Evolutionary conservation across 2,797 vertebrate genomes (phyloP).

Genomic region (Lithobates sylvaticus): DNA sequence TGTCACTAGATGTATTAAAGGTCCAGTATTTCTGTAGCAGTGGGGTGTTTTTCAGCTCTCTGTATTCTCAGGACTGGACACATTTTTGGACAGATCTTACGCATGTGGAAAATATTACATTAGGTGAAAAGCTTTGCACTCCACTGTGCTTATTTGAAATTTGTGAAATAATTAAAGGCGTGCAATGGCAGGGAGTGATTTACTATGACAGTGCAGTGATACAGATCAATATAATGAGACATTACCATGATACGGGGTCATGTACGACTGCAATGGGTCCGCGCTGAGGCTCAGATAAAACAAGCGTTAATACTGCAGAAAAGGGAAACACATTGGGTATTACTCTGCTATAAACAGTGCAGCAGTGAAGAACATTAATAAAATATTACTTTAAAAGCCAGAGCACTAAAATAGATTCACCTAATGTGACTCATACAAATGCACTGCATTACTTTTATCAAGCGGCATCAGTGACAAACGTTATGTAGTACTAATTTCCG

Average conservation of each 20-base stretch:
- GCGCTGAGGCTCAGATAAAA: not conserved
- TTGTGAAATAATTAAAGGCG: not conserved
- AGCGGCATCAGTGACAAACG: too few relatives aligned
- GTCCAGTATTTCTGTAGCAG: too few relatives aligned
- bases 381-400: constrained; percentile 31
- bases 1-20: too few relatives aligned
- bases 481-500: too few relatives aligned
- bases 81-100: too few relatives aligned
- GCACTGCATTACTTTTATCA: too few relatives aligned
- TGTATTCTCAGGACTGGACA: too few relatives aligned
- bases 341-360: not conserved
- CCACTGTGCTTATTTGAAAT: not conserved
- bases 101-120: not conserved
- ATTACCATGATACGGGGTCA: not conserved
- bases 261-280: not conserved
- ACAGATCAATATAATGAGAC: constrained; percentile 22
- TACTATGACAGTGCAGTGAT: not conserved
- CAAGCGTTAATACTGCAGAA: not conserved
- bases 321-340: not conserved
- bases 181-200: not conserved
- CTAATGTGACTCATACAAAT: constrained; percentile 21
- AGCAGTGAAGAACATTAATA: constrained; percentile 22
- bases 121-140: not conserved
- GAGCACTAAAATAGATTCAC: constrained; percentile 14
- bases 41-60: too few relatives aligned